A percentile compares a stretch with the other conserved stretches of the same genome.
Conservation (phyloP, 2,888 invertebrate genomes). For the Schizaphis graminum region DNA sequence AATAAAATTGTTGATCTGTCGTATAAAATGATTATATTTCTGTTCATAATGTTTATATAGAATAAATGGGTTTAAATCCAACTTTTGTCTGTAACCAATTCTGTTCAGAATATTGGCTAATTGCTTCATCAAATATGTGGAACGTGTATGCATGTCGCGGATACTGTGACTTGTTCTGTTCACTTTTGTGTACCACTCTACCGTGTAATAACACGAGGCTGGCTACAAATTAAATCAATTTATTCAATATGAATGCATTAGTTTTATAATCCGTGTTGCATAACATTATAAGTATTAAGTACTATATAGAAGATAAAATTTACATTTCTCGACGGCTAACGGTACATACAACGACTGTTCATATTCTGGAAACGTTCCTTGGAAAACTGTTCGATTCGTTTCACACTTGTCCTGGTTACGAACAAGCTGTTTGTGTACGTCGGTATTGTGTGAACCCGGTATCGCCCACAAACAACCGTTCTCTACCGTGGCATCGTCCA, state of each 20-base stretch:
- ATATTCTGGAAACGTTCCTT: slow-evolving; percentile 79
- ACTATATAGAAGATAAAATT: slow-evolving; percentile 17
- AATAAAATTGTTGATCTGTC: not conserved
- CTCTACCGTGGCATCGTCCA: slow-evolving; percentile 91
- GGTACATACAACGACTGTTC: slow-evolving; percentile 82
- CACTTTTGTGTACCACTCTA: slow-evolving; percentile 93
- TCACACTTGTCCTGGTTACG: slow-evolving; percentile 77
- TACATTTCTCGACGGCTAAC: slow-evolving; percentile 88
- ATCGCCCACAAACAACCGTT: slow-evolving; percentile 97
- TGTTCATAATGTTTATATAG: not conserved
- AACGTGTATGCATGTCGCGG: slow-evolving; percentile 97
- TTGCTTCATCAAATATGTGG: slow-evolving; percentile 87
- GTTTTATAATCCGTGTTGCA: not conserved
- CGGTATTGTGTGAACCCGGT: slow-evolving; percentile 90
- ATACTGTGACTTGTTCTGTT: slow-evolving; percentile 83
- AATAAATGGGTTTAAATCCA: slow-evolving; percentile 73
- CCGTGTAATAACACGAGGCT: slow-evolving; percentile 92
- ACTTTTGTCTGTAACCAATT: slow-evolving; percentile 90
- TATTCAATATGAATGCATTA: not conserved
- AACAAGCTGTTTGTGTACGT: slow-evolving; percentile 80
- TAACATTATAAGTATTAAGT: not conserved
- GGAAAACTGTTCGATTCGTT: slow-evolving; percentile 78
- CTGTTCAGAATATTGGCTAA: slow-evolving; percentile 81
- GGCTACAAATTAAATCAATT: slow-evolving; percentile 73
- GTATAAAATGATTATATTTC: not conserved